These are phyloP conservation scores for Hirtodrosophila histrioides DNA, from an alignment of 2,888 invertebrate genomes.

Conservation along the genomic window DNA sequence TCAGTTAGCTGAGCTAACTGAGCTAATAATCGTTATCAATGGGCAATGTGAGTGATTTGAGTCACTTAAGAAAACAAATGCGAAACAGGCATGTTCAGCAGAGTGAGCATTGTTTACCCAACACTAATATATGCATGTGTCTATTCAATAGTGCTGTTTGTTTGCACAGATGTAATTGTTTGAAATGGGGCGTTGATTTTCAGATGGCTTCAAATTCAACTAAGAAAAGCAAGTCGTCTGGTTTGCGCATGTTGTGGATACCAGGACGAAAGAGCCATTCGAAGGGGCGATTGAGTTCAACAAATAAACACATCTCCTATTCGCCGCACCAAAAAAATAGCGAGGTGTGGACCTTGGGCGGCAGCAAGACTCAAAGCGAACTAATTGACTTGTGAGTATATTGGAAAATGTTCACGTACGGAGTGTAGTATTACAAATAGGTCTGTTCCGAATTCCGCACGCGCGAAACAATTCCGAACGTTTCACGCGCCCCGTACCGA, in stretches of 20 bases:
- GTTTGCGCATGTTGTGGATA: slow-evolving; percentile 83
- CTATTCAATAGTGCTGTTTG: not conserved
- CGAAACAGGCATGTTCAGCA: too few species aligned
- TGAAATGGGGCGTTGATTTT: slow-evolving; percentile 49
- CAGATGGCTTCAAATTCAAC: slow-evolving; percentile 78
- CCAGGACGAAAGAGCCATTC: slow-evolving; percentile 82
- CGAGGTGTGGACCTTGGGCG: slow-evolving; percentile 83
- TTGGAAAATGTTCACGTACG: not conserved
- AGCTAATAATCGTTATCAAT: too few species aligned
- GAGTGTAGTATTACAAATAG: too few species aligned
- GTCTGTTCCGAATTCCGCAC: too few species aligned
- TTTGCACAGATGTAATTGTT: slow-evolving; percentile 17
- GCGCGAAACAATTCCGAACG: too few species aligned
- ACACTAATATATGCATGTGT: slow-evolving; percentile 2
- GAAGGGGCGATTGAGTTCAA: slow-evolving; percentile 81
- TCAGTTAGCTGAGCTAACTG: too few species aligned
- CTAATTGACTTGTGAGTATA: slow-evolving; percentile 81
- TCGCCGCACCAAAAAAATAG: slow-evolving; percentile 77
- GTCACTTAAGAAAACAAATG: too few species aligned
- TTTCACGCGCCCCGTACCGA: too few species aligned
- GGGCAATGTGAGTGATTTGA: too few species aligned
- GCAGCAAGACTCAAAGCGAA: slow-evolving; percentile 79
- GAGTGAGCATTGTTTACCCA: too few species aligned
- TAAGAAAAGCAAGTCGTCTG: slow-evolving; percentile 77
- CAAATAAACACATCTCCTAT: slow-evolving; percentile 77